These are phyloP conservation scores for Spongilla lacustris DNA, from an alignment of 37 sponge, comb jelly and placozoan species.

Conservation along the genomic window DNA sequence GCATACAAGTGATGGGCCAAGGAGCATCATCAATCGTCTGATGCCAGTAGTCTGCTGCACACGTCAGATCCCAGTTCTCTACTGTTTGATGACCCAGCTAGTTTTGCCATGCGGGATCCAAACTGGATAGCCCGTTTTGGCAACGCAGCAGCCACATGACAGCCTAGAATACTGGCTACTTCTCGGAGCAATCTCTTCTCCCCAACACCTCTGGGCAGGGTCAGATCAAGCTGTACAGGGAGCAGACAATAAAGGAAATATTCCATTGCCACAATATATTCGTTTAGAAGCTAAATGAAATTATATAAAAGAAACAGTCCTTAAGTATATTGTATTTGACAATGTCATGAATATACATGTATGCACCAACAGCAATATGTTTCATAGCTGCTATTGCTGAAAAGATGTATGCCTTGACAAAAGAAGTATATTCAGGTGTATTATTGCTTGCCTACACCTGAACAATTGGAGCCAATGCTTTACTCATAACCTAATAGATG, in stretches of 20 bases:
- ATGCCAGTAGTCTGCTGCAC: constrained; percentile 63
- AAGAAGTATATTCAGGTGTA: no score
- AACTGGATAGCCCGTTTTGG: constrained; percentile 99
- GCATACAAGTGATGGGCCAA: no score
- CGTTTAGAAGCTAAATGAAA: not conserved
- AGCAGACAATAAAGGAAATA: not conserved
- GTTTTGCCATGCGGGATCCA: constrained; percentile 89
- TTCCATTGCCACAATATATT: no score
- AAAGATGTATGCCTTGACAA: no score
- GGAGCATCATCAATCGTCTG: not conserved
- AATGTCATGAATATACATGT: no score
- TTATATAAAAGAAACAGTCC: no score
- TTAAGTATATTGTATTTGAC: no score
- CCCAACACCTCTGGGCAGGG: constrained; percentile 85
- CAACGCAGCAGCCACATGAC: constrained; percentile 52
- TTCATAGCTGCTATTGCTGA: no score
- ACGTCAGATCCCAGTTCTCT: constrained; percentile 76
- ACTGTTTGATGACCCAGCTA: constrained; percentile 66
- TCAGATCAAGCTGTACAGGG: constrained; percentile 75
- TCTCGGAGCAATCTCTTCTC: constrained; percentile 93
- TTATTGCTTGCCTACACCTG: no score
- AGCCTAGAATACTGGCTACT: constrained; percentile 79
- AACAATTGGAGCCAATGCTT: no score
- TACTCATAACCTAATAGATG: no score
- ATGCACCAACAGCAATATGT: no score